Conservation (phyloP, 2,888 invertebrate genomes). For the Nephrotoma guestfalica region DNA sequence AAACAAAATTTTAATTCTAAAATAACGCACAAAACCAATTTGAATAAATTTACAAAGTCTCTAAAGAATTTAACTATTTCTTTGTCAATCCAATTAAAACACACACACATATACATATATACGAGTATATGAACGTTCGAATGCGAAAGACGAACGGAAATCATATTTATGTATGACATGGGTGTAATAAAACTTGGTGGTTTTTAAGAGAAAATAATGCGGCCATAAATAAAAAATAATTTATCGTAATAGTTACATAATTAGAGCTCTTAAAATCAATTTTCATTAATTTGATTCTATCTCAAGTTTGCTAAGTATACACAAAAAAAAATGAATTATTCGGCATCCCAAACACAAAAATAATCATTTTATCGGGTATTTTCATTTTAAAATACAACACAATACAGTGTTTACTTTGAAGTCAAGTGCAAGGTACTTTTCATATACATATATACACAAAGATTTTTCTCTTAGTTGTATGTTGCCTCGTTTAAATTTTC, state of each 20-base stretch:
- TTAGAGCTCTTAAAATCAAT: neutral
- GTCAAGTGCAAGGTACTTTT: constrained; percentile 4
- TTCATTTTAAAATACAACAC: neutral
- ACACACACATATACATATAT: neutral
- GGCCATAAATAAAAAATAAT: neutral
- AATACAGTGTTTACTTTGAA: neutral
- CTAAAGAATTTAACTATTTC: neutral
- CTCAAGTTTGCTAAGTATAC: neutral
- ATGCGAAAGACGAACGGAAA: neutral
- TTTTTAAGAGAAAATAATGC: neutral
- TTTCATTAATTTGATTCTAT: neutral
- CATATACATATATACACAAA: neutral
- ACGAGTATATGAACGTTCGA: neutral
- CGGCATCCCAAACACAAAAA: neutral
- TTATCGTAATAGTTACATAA: neutral
- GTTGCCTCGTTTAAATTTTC: neutral
- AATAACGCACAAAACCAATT: neutral
- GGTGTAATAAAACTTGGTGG: neutral
- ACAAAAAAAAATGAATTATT: neutral
- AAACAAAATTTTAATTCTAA: neutral
- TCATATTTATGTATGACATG: neutral
- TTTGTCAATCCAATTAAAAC: neutral
- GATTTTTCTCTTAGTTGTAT: neutral
- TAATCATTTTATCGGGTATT: neutral
- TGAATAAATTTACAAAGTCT: neutral